Percentiles rank a stretch among this genome's conserved stretches.
Evolutionary conservation across 2,113 vertebrate genomes (phyloP).

Genomic region (Corvus hawaiiensis): DNA sequence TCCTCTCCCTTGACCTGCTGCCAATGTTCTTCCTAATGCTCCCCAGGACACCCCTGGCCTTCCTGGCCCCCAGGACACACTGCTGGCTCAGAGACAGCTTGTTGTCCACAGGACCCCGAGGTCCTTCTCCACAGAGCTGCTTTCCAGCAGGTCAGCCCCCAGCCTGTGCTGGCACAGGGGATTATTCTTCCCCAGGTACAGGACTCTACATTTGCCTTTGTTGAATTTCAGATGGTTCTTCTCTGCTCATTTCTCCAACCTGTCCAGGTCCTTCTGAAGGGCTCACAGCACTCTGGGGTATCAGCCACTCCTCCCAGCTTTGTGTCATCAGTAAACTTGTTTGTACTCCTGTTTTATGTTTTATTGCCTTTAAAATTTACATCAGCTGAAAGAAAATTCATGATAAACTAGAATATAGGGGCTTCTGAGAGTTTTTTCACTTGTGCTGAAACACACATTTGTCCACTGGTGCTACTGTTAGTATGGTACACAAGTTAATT

Average conservation of each 20-base stretch:
- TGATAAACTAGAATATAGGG: not conserved
- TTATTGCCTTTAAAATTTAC: not conserved
- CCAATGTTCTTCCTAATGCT: rapidly evolving
- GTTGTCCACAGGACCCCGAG: too few relatives aligned
- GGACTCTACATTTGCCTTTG: not conserved
- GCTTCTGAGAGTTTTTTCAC: not conserved
- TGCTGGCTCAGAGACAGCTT: not conserved
- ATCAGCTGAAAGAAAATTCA: not conserved
- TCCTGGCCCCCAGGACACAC: not conserved
- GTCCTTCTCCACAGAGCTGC: not conserved
- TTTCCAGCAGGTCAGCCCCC: not conserved
- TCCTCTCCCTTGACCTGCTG: not conserved
- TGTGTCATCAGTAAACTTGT: not conserved
- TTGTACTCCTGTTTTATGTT: not conserved
- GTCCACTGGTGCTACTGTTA: not conserved
- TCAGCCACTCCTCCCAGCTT: not conserved
- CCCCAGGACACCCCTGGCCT: not conserved
- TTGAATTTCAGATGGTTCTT: not conserved
- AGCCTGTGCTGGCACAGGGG: not conserved
- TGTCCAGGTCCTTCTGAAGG: not conserved
- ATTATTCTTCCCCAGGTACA: not conserved
- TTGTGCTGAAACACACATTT: not conserved
- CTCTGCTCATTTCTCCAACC: not conserved
- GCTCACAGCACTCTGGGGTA: rapidly evolving
- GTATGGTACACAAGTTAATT: not conserved